These are phyloP conservation scores for Myopa tessellatipennis DNA, from an alignment of 2,888 invertebrate genomes.

Conservation along the genomic window DNA sequence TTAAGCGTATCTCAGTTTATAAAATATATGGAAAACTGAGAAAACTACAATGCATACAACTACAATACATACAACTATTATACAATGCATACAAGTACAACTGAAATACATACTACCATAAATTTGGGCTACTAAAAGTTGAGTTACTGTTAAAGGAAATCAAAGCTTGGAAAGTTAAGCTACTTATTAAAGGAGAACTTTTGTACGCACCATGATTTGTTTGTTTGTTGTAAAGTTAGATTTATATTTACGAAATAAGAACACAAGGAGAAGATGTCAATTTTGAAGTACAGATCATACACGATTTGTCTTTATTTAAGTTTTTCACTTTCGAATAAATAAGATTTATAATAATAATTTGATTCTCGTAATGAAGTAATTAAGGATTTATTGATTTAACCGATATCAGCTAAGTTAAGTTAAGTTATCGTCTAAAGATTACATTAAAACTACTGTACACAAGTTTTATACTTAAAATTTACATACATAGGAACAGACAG, in stretches of 20 bases:
- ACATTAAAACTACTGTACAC: slow-evolving; percentile 24
- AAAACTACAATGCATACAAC: too few relatives aligned
- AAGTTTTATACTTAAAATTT: background rate
- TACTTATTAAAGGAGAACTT: too few relatives aligned
- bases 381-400: slow-evolving; percentile 50
- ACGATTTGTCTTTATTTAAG: slow-evolving; percentile 51
- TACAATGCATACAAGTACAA: too few relatives aligned
- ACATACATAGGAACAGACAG: background rate
- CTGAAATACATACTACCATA: too few relatives aligned
- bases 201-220: too few relatives aligned
- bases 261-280: slow-evolving; percentile 45
- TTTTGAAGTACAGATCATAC: slow-evolving; percentile 53
- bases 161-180: too few relatives aligned
- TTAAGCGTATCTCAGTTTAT: too few relatives aligned
- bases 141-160: too few relatives aligned
- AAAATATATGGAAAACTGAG: too few relatives aligned
- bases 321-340: slow-evolving; percentile 50
- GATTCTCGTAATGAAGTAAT: slow-evolving; percentile 55
- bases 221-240: background rate
- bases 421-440: background rate
- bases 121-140: too few relatives aligned
- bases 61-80: too few relatives aligned
- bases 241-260: slow-evolving; percentile 48
- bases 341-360: slow-evolving; percentile 53
- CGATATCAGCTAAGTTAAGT: background rate